Conservation (phyloP, 2,797 vertebrate species). For the Agapornis canus region DNA sequence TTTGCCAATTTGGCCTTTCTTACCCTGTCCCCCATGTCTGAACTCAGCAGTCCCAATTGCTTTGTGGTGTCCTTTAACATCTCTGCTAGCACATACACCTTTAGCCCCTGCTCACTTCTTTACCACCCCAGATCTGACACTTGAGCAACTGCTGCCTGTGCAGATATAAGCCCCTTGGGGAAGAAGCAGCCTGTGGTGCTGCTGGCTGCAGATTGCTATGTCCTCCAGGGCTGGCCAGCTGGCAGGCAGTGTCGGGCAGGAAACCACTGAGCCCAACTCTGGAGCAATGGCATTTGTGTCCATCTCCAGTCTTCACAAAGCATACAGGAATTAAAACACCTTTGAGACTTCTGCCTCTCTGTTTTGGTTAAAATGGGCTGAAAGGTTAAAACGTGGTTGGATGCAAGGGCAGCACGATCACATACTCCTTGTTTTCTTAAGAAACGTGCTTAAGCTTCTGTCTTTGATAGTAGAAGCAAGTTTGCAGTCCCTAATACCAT, state of each 20-base stretch:
- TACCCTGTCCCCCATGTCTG: background rate
- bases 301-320: rapidly evolving
- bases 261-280: rapidly evolving
- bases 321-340: background rate
- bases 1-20: background rate
- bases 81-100: too few species aligned
- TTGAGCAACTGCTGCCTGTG: background rate
- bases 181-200: background rate
- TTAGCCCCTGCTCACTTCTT: rapidly evolving
- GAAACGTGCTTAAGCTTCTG: background rate
- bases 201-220: background rate
- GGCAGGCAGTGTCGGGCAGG: background rate
- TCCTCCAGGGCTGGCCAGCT: background rate
- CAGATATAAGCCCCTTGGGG: background rate
- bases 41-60: background rate
- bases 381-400: background rate
- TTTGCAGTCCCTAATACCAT: background rate
- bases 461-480: background rate
- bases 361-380: background rate
- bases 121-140: background rate
- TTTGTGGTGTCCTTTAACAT: background rate
- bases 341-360: background rate
- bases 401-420: background rate
- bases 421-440: background rate
- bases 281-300: background rate